Conservation (phyloP, 2,888 invertebrate genomes). For the Drosophila multiciliata region DNA sequence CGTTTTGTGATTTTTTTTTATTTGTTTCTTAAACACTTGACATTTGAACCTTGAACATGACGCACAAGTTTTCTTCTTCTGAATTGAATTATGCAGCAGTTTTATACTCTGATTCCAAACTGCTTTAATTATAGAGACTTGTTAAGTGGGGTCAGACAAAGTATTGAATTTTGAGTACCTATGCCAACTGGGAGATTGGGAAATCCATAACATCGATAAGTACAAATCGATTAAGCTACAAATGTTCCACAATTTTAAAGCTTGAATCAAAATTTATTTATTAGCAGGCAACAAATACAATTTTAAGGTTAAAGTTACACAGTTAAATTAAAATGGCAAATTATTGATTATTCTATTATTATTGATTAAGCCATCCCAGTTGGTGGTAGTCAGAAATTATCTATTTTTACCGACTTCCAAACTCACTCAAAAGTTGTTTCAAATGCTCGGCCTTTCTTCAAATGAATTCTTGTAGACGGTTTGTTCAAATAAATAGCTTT, state of each 20-base stretch:
- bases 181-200: not conserved
- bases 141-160: not conserved
- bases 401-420: not conserved
- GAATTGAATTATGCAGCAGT: constrained; percentile 20
- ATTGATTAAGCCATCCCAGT: not conserved
- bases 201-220: not conserved
- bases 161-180: not conserved
- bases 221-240: not conserved
- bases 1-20: constrained; percentile 1
- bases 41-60: constrained; percentile 11
- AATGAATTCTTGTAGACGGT: not conserved
- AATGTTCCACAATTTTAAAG: not conserved
- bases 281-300: not conserved
- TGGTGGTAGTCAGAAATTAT: not conserved
- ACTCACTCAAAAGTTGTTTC: constrained; percentile 15
- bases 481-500: not conserved
- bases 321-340: not conserved
- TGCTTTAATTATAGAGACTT: not conserved
- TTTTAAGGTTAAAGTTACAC: not conserved
- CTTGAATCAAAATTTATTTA: not conserved
- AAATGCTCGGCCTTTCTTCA: not conserved
- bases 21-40: not conserved
- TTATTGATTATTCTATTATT: not conserved
- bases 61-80: not conserved
- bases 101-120: not conserved